Evolutionary conservation across 1,140 invertebrate species (phyloP).

Genomic region (Stenopsyche tienmushanensis): DNA sequence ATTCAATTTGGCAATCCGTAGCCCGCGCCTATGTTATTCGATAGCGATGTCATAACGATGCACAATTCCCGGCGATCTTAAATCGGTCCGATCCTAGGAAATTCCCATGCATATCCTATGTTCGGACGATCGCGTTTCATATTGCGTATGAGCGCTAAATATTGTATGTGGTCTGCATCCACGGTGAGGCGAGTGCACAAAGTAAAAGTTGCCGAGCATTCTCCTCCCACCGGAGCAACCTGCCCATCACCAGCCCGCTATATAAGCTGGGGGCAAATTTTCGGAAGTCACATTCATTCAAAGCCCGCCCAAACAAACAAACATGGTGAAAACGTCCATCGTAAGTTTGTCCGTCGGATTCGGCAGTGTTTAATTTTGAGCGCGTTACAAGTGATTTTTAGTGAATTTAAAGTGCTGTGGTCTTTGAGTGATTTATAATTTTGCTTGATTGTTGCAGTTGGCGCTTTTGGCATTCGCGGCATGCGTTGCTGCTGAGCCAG

Average conservation of each 20-base stretch:
- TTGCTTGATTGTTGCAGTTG: slow-evolving; percentile 46
- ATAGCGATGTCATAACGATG: no score
- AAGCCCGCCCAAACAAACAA: slow-evolving; percentile 34
- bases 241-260: slow-evolving; percentile 30
- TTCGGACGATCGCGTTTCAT: no score
- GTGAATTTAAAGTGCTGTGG: neutral
- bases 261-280: slow-evolving; percentile 39
- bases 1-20: neutral
- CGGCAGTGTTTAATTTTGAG: neutral
- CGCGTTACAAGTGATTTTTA: neutral
- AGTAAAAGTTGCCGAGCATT: slow-evolving; percentile 40
- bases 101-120: no score
- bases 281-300: slow-evolving; percentile 37
- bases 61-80: no score
- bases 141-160: no score
- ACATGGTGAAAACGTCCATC: slow-evolving; percentile 37
- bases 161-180: no score
- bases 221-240: slow-evolving; percentile 6
- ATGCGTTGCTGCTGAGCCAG: slow-evolving; percentile 52
- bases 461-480: slow-evolving; percentile 51
- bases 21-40: no score
- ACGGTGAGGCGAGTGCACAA: slow-evolving; percentile 12
- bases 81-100: no score
- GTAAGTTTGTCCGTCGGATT: slow-evolving; percentile 28
- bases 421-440: neutral